Evolutionary conservation across 2,888 invertebrate species (phyloP).

Genomic region (Bimastos eiseni): DNA sequence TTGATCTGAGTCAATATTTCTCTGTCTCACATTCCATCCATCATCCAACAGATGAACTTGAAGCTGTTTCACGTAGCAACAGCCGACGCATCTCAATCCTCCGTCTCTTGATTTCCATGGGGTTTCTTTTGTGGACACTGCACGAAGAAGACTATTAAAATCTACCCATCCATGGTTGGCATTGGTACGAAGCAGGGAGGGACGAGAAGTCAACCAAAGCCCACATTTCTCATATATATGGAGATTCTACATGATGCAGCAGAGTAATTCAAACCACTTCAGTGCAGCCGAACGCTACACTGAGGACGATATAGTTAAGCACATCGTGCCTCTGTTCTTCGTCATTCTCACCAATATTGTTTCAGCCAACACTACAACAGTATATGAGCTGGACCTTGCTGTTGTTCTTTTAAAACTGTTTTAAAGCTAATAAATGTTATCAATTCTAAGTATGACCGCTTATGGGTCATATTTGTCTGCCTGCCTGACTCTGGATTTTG

Average conservation of each 20-base stretch:
- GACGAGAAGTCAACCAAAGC: background rate
- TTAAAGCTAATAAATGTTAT: too few species aligned
- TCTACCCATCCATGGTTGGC: background rate
- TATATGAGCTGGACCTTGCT: too few species aligned
- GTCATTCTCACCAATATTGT: too few species aligned
- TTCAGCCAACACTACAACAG: too few species aligned
- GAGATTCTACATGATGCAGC: background rate
- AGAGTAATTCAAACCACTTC: background rate
- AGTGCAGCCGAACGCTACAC: background rate
- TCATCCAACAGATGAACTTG: background rate
- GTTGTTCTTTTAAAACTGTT: too few species aligned
- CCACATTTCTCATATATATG: background rate
- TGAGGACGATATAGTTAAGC: too few species aligned
- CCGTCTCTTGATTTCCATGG: background rate
- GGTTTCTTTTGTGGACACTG: background rate
- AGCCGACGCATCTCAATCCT: background rate
- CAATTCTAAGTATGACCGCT: too few species aligned
- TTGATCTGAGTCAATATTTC: background rate
- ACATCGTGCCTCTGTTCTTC: too few species aligned
- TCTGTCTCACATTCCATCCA: conserved; percentile 1
- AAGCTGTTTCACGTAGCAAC: background rate
- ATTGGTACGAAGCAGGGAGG: background rate
- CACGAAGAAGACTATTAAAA: background rate
- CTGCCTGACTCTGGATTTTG: too few species aligned
- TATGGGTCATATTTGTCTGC: too few species aligned